Evolutionary conservation across 2,888 invertebrate genomes (phyloP).

Genomic region (Sisyra terminalis): DNA sequence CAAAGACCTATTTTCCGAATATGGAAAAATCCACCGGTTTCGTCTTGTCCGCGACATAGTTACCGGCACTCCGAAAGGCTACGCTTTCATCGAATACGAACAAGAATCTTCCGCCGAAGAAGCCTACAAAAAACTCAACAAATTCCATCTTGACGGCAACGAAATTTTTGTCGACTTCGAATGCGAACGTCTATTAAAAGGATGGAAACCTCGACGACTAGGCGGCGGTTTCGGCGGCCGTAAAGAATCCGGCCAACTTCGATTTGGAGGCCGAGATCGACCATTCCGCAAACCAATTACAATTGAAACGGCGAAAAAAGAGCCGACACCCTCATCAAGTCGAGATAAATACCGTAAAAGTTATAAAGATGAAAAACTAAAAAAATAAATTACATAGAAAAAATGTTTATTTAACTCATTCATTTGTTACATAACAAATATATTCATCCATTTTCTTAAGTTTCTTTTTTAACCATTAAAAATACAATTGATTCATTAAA

Average conservation of each 20-base stretch:
- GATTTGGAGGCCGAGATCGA: conserved; percentile 69
- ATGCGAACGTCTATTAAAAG: conserved; percentile 47
- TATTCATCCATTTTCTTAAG: not conserved
- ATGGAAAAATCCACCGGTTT: conserved; percentile 39
- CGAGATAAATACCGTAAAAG: conserved; percentile 9
- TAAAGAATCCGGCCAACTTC: conserved; percentile 72
- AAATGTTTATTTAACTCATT: conserved; percentile 9
- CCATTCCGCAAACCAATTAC: conserved; percentile 54
- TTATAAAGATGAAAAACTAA: conserved; percentile 8
- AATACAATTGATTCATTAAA: no score
- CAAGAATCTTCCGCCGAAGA: conserved; percentile 38
- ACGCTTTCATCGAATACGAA: conserved; percentile 74
- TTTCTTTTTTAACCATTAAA: no score
- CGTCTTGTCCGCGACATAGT: conserved; percentile 61
- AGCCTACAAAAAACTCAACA: conserved; percentile 42
- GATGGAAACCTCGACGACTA: conserved; percentile 72
- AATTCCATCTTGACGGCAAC: conserved; percentile 43
- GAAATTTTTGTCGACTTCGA: conserved; percentile 64
- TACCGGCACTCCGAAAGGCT: conserved; percentile 66
- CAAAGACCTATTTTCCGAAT: conserved; percentile 37
- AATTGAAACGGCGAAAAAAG: conserved; percentile 20
- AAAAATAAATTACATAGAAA: conserved; percentile 8
- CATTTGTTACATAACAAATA: conserved; percentile 10
- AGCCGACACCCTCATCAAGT: conserved; percentile 13
- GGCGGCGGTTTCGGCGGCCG: conserved; percentile 80